These are phyloP conservation scores for Cepaea nemoralis DNA, from an alignment of 1,140 invertebrate genomes.

Conservation along the genomic window DNA sequence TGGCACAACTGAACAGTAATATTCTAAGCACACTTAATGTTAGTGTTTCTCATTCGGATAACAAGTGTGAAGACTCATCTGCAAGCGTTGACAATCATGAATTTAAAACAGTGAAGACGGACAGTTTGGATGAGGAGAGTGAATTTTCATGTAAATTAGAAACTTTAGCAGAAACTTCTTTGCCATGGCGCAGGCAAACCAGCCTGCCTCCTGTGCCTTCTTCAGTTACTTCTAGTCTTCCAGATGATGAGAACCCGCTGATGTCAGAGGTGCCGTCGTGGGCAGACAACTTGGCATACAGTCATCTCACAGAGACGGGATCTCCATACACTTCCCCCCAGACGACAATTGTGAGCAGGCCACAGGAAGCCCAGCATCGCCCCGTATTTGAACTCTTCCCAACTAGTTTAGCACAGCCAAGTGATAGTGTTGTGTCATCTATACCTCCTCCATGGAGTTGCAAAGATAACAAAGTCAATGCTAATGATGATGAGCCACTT, in stretches of 20 bases:
- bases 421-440: neutral
- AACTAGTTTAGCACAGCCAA: constrained; percentile 9
- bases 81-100: neutral
- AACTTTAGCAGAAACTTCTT: constrained; percentile 59
- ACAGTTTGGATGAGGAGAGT: neutral
- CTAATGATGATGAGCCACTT: constrained; percentile 34
- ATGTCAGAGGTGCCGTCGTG: constrained; percentile 65
- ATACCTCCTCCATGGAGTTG: constrained; percentile 39
- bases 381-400: constrained; percentile 61
- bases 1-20: too few relatives aligned
- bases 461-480: constrained; percentile 5
- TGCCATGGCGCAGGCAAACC: constrained; percentile 65
- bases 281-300: constrained; percentile 66
- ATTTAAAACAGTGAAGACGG: neutral
- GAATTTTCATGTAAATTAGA: constrained; percentile 32
- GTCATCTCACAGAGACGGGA: constrained; percentile 61
- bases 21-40: neutral
- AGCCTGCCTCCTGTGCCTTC: constrained; percentile 52
- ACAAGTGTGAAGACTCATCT: neutral
- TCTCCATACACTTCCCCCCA: constrained; percentile 65
- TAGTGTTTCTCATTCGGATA: neutral
- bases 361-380: constrained; percentile 39
- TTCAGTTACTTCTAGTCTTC: constrained; percentile 49
- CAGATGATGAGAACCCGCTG: constrained; percentile 60
- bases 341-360: constrained; percentile 52